A percentile compares a stretch with the other conserved stretches of the same genome.
Conservation (phyloP, 2,797 vertebrate species). For the Graptemys geographica region DNA sequence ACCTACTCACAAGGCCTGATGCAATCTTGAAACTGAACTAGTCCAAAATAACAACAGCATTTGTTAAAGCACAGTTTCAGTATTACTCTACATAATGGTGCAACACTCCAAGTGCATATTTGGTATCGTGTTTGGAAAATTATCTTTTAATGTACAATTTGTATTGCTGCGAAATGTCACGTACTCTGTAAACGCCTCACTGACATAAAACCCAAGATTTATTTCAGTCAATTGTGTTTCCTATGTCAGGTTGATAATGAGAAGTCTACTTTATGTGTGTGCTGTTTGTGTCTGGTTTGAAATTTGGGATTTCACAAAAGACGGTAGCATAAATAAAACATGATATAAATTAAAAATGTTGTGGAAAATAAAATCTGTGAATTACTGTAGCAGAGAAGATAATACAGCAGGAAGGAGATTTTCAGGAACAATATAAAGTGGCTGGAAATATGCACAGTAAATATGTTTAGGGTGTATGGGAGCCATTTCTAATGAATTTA, state of each 20-base stretch:
- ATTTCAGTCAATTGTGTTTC: slow-evolving; percentile 78
- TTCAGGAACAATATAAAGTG: slow-evolving; percentile 3
- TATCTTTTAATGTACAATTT: slow-evolving; percentile 80
- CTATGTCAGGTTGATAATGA: slow-evolving; percentile 73
- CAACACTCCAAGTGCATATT: slow-evolving; percentile 64
- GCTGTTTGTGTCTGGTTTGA: slow-evolving; percentile 71
- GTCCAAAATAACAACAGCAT: not conserved
- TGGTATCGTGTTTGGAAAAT: slow-evolving; percentile 77
- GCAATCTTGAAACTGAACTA: slow-evolving; percentile 15
- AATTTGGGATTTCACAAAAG: slow-evolving; percentile 69
- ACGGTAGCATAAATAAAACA: slow-evolving; percentile 73
- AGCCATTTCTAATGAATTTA: slow-evolving; percentile 20
- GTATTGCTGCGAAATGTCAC: slow-evolving; percentile 75
- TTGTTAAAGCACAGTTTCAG: slow-evolving; percentile 38
- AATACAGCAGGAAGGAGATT: not conserved
- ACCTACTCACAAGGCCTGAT: slow-evolving; percentile 42
- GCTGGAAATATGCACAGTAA: not conserved
- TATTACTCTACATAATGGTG: slow-evolving; percentile 56
- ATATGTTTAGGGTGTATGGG: not conserved
- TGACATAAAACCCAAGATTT: slow-evolving; percentile 76
- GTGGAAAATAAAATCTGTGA: slow-evolving; percentile 30
- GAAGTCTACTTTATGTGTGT: slow-evolving; percentile 58
- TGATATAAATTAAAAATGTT: slow-evolving; percentile 67
- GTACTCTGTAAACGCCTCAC: slow-evolving; percentile 66
- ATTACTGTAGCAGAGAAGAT: slow-evolving; percentile 12